Conservation (phyloP, 2,797 vertebrate genomes). For the Cirrhinus mrigala region DNA sequence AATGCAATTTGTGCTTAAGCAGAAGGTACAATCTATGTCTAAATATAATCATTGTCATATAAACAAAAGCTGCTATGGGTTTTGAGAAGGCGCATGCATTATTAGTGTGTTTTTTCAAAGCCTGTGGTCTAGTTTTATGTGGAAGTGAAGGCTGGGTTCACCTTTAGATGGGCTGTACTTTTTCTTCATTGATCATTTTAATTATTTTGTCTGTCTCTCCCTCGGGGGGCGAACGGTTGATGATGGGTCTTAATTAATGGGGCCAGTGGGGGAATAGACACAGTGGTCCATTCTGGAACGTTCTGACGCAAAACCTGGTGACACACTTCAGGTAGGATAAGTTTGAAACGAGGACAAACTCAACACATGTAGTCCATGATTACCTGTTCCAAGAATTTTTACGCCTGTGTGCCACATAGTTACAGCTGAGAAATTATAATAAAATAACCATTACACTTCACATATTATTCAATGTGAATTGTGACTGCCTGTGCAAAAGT, state of each 20-base stretch:
- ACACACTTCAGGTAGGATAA: conserved; percentile 56
- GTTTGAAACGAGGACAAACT: conserved; percentile 11
- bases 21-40: not conserved
- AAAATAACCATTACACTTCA: not conserved
- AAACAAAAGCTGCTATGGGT: conserved; percentile 14
- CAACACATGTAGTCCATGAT: not conserved
- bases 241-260: conserved; percentile 84
- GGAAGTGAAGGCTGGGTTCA: conserved; percentile 46
- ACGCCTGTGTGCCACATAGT: conserved; percentile 37
- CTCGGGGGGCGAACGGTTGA: conserved; percentile 70
- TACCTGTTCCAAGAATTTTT: conserved; percentile 19
- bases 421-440: conserved; percentile 23
- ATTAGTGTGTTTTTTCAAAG: conserved; percentile 4
- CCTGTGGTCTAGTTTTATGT: conserved; percentile 49
- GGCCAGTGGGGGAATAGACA: conserved; percentile 76
- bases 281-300: conserved; percentile 54
- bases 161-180: conserved; percentile 71
- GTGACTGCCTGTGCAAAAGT: not conserved
- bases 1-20: not conserved
- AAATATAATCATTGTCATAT: conserved; percentile 6
- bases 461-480: not conserved
- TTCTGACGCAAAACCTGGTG: conserved; percentile 41
- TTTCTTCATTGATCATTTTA: conserved; percentile 82
- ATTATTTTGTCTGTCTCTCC: conserved; percentile 80
- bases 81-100: not conserved